Evolutionary conservation across 1,140 invertebrate genomes (phyloP).

Genomic region (Oryctes rhinoceros): DNA sequence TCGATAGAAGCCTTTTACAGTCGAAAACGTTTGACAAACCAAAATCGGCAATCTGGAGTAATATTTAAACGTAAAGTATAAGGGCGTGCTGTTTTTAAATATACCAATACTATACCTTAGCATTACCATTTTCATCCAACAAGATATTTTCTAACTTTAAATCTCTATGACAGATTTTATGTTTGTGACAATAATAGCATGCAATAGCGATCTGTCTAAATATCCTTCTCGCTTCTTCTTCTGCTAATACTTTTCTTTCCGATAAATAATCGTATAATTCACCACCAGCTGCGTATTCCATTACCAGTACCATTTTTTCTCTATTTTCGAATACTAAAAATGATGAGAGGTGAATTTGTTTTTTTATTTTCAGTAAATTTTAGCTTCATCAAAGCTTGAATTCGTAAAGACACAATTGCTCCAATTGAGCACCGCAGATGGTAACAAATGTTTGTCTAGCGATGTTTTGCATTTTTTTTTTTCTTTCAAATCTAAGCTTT

Average conservation of each 20-base stretch:
- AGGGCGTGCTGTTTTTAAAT: neutral
- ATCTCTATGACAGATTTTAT: conserved; percentile 97
- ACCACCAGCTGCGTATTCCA: conserved; percentile 98
- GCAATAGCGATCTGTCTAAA: conserved; percentile 98
- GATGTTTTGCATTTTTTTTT: too few relatives aligned
- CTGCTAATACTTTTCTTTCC: conserved; percentile 87
- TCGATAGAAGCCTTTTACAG: conserved; percentile 85
- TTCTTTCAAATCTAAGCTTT: too few relatives aligned
- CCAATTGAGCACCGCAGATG: too few relatives aligned
- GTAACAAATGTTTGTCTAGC: too few relatives aligned
- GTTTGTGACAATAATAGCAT: conserved; percentile 98
- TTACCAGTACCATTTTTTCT: conserved; percentile 98
- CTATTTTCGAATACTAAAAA: conserved; percentile 94
- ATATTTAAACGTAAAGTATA: conserved; percentile 38
- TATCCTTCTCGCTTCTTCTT: conserved; percentile 93
- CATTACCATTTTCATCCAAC: conserved; percentile 93
- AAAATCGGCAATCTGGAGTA: conserved; percentile 93
- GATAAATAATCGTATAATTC: conserved; percentile 99
- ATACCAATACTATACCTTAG: conserved; percentile 76
- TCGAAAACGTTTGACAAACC: conserved; percentile 98
- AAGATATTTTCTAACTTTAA: conserved; percentile 99
- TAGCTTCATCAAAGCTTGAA: too few relatives aligned
- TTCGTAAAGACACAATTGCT: too few relatives aligned
- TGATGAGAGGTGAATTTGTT: neutral
- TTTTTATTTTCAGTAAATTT: too few relatives aligned